Base-by-base conservation (phyloP, 2,888 invertebrate genomes). In the Ecliptopera silaceata region DNA sequence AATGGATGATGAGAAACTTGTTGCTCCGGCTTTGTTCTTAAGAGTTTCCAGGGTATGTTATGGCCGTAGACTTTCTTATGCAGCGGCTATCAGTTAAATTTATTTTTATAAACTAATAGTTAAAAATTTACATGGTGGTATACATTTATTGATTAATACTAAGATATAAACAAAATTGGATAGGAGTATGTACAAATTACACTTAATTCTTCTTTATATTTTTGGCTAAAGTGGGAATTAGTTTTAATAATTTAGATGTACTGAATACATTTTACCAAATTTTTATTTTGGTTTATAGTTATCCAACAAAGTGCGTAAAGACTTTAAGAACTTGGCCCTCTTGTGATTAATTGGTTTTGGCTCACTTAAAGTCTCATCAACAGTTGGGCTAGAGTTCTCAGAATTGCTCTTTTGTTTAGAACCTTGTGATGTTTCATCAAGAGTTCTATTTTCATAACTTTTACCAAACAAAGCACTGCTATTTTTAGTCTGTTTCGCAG, bases 1-100 rank as follows among this genome's bases (percentile, higher is more conserved):
- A 32, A 58, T 18, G 72, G 74, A 29, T 61, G 59, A 5, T 49
- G 45, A 17, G 18, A 26, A 42, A 71, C 61, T 69, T 74, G 75
- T 50, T 71, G 70, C 61, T 49, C 31, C 41, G 45, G 22, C 46
- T 44, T 22, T 59, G 56, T 51, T 48, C 55, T 63, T 15, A 69
- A 60, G 43, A 57, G 46, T 70, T 71, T 83, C 88, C 88, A 88
- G 45, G 82, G 81, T 64, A 88, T 86, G 45, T 65, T 61, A 68
- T 86, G 85, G 51, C 88, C 89, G 61, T 77, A 82, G 17, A 64
- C 36, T 38, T 45, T 47, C 44, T 53, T 47, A 26, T 1, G 49
- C 38, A 22, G 42, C 26, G 1, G 42, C 54, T 54, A 49, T 17
- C 43, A 15, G 46, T 49, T 18, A 50, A 26, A 26, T 42, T 13